Evolutionary conservation across 2,888 invertebrate species (phyloP).

Genomic region (Antheraea assamensis): DNA sequence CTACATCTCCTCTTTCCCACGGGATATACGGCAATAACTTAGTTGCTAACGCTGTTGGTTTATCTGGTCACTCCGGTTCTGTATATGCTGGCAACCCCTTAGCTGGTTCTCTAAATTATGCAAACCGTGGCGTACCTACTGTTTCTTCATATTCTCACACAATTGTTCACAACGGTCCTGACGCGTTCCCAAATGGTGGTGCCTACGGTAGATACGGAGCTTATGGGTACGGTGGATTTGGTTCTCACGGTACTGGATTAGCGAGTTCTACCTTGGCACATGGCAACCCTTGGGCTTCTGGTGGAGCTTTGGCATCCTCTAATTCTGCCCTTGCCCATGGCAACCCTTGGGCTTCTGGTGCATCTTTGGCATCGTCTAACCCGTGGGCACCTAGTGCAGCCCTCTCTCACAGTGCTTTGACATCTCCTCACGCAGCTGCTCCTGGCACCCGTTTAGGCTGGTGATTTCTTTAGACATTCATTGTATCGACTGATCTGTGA

Average conservation of each 20-base stretch:
- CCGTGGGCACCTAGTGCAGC: constrained; percentile 27
- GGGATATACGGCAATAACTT: constrained; percentile 22
- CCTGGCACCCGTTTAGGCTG: constrained; percentile 30
- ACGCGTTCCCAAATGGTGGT: constrained; percentile 25
- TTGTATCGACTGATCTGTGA: constrained; percentile 19
- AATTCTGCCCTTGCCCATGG: constrained; percentile 20
- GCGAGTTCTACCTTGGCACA: constrained; percentile 12
- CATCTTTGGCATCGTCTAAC: constrained; percentile 24
- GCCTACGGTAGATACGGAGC: constrained; percentile 23
- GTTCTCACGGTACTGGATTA: constrained; percentile 16
- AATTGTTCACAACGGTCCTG: constrained; percentile 33
- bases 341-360: constrained; percentile 24
- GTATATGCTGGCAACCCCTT: constrained; percentile 25
- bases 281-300: constrained; percentile 22
- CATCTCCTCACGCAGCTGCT: constrained; percentile 18
- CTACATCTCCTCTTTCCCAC: constrained; percentile 28
- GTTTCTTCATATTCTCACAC: constrained; percentile 34
- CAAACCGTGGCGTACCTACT: constrained; percentile 25
- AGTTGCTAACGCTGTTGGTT: constrained; percentile 21
- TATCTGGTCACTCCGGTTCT: constrained; percentile 27
- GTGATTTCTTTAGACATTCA: constrained; percentile 26
- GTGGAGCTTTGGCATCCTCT: constrained; percentile 23
- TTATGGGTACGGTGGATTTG: constrained; percentile 28
- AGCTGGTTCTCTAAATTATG: constrained; percentile 20
- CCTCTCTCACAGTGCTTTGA: constrained; percentile 25